These are phyloP conservation scores for Clarias magur DNA, from an alignment of 2,113 vertebrate genomes.

Conservation along the genomic window DNA sequence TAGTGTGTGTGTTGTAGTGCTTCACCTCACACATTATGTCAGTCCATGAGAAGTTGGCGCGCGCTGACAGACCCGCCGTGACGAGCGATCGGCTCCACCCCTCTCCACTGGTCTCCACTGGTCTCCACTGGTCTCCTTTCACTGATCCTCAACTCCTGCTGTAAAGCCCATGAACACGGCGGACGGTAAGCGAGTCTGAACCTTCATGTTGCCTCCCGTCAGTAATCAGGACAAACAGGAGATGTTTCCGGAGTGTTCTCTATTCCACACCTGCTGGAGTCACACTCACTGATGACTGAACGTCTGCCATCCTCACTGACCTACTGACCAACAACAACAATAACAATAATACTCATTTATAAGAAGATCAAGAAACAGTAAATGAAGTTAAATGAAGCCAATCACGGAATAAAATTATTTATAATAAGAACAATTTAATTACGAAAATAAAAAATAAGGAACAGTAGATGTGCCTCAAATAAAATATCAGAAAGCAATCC, in stretches of 20 bases:
- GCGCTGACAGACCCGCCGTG: slow-evolving; percentile 51
- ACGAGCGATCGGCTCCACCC: slow-evolving; percentile 44
- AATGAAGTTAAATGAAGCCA: slow-evolving; percentile 47
- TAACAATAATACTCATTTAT: too few relatives aligned
- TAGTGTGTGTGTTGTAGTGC: not conserved
- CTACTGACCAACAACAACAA: too few relatives aligned
- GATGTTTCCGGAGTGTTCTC: slow-evolving; percentile 52
- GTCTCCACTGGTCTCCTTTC: too few relatives aligned
- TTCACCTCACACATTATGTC: slow-evolving; percentile 65
- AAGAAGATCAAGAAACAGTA: slow-evolving; percentile 59
- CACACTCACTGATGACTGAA: slow-evolving; percentile 54
- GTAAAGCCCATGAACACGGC: slow-evolving; percentile 1
- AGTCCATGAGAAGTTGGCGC: slow-evolving; percentile 59
- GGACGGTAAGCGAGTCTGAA: slow-evolving; percentile 31
- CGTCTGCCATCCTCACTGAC: too few relatives aligned
- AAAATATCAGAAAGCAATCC: not conserved
- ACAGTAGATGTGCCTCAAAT: not conserved
- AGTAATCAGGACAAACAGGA: slow-evolving; percentile 57
- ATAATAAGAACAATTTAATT: not conserved
- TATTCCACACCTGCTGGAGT: slow-evolving; percentile 59
- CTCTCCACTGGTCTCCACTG: too few relatives aligned
- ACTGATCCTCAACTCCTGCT: slow-evolving; percentile 39
- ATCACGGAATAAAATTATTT: too few relatives aligned
- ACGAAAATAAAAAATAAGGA: not conserved
- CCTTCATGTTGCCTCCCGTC: slow-evolving; percentile 53